Evolutionary conservation across 2,888 invertebrate genomes (phyloP).

Genomic region (Sarcophaga variegata): DNA sequence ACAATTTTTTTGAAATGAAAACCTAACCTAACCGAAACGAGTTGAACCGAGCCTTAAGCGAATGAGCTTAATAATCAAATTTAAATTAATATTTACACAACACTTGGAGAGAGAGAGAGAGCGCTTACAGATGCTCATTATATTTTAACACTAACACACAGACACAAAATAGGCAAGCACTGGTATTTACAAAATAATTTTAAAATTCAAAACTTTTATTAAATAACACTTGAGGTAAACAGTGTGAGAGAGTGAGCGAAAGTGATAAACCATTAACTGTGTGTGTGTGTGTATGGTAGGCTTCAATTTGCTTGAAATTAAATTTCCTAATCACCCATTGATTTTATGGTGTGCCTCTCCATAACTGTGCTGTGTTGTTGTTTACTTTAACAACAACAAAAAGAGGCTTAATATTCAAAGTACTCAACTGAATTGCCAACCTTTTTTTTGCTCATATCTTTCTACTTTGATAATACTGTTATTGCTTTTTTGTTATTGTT

Average conservation of each 20-base stretch:
- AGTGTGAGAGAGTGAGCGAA: not conserved
- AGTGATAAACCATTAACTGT: not conserved
- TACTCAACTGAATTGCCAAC: conserved; percentile 9
- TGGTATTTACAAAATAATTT: not conserved
- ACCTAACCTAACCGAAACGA: too few species aligned
- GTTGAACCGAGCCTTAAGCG: not conserved
- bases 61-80: conserved; percentile 10
- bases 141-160: not conserved
- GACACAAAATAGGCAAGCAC: too few species aligned
- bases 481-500: not conserved
- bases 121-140: not conserved
- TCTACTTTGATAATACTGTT: not conserved
- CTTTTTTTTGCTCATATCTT: not conserved
- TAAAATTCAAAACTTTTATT: conserved; percentile 8
- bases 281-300: not conserved
- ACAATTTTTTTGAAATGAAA: too few species aligned
- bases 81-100: conserved; percentile 26
- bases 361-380: too few species aligned
- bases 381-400: too few species aligned
- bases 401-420: not conserved
- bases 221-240: not conserved
- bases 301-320: conserved; percentile 18
- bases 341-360: not conserved
- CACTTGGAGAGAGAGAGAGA: not conserved
- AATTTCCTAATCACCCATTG: conserved; percentile 28